Base-by-base conservation (phyloP, 2,888 invertebrate genomes). In the Scaptomyza cyrtandrae region DNA sequence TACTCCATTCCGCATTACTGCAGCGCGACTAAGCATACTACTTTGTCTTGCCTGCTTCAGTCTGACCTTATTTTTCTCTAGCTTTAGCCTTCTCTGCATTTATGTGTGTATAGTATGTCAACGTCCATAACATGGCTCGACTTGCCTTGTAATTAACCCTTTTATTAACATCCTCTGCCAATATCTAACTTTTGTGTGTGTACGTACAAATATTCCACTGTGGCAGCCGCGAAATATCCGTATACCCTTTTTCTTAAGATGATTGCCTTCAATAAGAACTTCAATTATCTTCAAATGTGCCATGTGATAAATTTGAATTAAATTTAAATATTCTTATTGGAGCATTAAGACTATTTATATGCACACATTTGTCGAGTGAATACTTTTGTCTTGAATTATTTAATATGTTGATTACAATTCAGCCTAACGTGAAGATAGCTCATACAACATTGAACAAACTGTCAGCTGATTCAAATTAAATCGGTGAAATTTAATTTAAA, bases 131-230 rank as follows among this genome's bases (percentile, higher is more conserved):
- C 53, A 62, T 49, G 64, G 65, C 54, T 53, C 56, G 54, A 37
- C 73, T 75, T 62, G 75, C 57, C 71, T 72, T 72, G 53, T 86
- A 84, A 86, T 83, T 86, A 86, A 84, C 84, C 82, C 86, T 70
- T 81, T 75, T 78, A 78, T 71, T 72, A 75, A 78, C 78, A 75
- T 71, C 59, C 55, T 58, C 31, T 63, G 48, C 48, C 55, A 69
- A 56, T 41, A 52, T 45, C 6, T 4, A 14, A 13, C 27, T 35
- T 14, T 6, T 37, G 7, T 50, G 48, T 19, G 19, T 50, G 19
- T 13, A 10, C 3, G 14, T 39, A 7, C 29, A 16, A 11, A 31
- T 7, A 10, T 33, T 16, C 41, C 24, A 16, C 14, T 33, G 50
- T 41, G 52, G 10, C 39, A 49, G 53, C 10, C 27, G 31, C 29